These are phyloP conservation scores for Mastacembelus armatus DNA, from an alignment of 2,797 vertebrate genomes.

Conservation along the genomic window DNA sequence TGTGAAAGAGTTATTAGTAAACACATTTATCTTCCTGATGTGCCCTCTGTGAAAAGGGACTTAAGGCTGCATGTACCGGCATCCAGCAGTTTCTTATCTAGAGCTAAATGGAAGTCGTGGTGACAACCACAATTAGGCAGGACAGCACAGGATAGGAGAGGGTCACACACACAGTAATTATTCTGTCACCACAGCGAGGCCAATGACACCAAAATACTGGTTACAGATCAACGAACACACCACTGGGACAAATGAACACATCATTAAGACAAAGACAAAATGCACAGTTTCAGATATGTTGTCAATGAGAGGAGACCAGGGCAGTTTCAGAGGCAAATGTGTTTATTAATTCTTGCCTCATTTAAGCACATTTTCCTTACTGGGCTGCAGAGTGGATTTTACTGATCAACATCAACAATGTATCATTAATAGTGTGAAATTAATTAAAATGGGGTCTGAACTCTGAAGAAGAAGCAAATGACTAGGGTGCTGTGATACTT, in stretches of 20 bases:
- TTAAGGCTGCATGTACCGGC: conserved; percentile 71
- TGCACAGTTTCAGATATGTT: conserved; percentile 6
- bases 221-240: conserved; percentile 61
- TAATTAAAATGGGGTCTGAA: conserved; percentile 54
- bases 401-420: conserved; percentile 18
- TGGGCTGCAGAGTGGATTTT: conserved; percentile 1
- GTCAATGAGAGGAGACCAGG: background rate
- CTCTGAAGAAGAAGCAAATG: too few relatives aligned
- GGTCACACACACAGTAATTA: conserved; percentile 86
- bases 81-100: conserved; percentile 85
- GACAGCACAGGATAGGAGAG: conserved; percentile 76
- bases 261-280: conserved; percentile 38
- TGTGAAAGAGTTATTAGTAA: conserved; percentile 73
- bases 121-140: conserved; percentile 88
- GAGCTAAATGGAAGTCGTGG: conserved; percentile 86
- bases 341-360: conserved; percentile 6
- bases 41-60: conserved; percentile 60
- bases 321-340: conserved; percentile 7
- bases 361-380: background rate
- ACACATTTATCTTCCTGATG: conserved; percentile 72
- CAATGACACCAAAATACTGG: conserved; percentile 76
- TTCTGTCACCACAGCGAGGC: conserved; percentile 76
- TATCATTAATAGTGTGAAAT: conserved; percentile 36
- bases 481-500: conserved; percentile 38
- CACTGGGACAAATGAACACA: conserved; percentile 34